Percentiles rank a stretch among this genome's conserved stretches.
These are phyloP conservation scores for Ceryle rudis DNA, from an alignment of 2,797 vertebrate genomes.

Conservation along the genomic window DNA sequence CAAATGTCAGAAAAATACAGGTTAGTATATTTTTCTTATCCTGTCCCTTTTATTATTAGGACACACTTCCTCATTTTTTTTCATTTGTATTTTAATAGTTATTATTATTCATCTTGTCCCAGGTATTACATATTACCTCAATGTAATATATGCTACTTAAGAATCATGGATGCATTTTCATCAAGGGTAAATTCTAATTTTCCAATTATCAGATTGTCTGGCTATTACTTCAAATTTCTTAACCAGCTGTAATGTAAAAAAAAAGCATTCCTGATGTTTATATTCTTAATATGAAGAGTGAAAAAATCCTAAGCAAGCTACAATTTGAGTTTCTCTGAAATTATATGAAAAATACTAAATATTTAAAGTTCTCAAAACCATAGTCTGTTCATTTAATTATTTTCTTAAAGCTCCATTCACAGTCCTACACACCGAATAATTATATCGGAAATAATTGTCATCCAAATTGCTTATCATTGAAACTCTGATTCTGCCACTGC, in stretches of 20 bases:
- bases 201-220: not conserved
- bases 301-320: not conserved
- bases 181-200: not conserved
- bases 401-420: not conserved
- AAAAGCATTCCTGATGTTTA: not conserved
- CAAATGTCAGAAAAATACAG: conserved; percentile 85
- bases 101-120: not conserved
- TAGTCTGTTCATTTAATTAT: not conserved
- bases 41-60: not conserved
- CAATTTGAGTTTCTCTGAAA: not conserved
- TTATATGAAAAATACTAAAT: not conserved
- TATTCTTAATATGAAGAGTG: not conserved
- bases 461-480: not conserved
- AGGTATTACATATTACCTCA: not conserved
- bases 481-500: not conserved
- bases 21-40: conserved; percentile 71
- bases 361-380: not conserved
- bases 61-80: not conserved
- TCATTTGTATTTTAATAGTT: not conserved
- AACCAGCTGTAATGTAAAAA: not conserved
- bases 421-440: not conserved
- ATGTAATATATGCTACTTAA: not conserved
- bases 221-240: not conserved
- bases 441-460: not conserved
- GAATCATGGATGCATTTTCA: not conserved